Conservation (phyloP, 2,113 vertebrate genomes). For the Blennius ocellaris region DNA sequence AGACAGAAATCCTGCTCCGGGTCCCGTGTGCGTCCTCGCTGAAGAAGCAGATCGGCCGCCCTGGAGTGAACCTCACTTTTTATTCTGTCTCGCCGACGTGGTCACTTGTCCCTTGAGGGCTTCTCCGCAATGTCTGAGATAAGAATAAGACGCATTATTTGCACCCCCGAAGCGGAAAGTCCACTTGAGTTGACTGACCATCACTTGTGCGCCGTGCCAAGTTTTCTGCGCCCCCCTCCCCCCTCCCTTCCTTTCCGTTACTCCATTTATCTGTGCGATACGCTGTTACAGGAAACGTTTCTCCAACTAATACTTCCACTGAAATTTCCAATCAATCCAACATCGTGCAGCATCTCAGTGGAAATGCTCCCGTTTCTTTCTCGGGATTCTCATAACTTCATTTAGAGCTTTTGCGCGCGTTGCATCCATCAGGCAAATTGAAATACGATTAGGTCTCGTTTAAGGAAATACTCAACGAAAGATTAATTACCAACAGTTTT, state of each 20-base stretch:
- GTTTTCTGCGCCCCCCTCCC: constrained; percentile 52
- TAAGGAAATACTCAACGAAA: constrained; percentile 57
- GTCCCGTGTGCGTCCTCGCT: constrained; percentile 57
- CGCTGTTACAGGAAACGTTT: constrained; percentile 77
- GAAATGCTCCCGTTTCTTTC: constrained; percentile 55
- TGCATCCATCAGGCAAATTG: not conserved
- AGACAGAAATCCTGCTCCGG: constrained; percentile 50
- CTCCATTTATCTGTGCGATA: constrained; percentile 70
- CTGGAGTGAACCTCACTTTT: constrained; percentile 74
- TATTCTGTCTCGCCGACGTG: constrained; percentile 81
- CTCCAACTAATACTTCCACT: constrained; percentile 68
- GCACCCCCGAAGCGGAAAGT: constrained; percentile 57
- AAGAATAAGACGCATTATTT: constrained; percentile 69
- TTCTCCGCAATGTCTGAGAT: constrained; percentile 69
- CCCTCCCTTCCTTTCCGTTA: constrained; percentile 55
- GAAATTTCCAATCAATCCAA: constrained; percentile 68
- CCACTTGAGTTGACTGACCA: constrained; percentile 70
- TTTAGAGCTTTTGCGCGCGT: not conserved
- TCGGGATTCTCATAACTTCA: constrained; percentile 44
- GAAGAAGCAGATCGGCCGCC: constrained; percentile 50
- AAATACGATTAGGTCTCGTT: constrained; percentile 43
- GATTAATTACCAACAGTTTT: constrained; percentile 49
- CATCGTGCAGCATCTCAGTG: constrained; percentile 60
- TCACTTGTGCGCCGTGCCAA: constrained; percentile 51
- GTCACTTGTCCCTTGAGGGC: constrained; percentile 82